Evolutionary conservation across 2,888 invertebrate species (phyloP), one percentile per base, ranked within the genome.

Genomic region (Halocaridina rubra): DNA sequence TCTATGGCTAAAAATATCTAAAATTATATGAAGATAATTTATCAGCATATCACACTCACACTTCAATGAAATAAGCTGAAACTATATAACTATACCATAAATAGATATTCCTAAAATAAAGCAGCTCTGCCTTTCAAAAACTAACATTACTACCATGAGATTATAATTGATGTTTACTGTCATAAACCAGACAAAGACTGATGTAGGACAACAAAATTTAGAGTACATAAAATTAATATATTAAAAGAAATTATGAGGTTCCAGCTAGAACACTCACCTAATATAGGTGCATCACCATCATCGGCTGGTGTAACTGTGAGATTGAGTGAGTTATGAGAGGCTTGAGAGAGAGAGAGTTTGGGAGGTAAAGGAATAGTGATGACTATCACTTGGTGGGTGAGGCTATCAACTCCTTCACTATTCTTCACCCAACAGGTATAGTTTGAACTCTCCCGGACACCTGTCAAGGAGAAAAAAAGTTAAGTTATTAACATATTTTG

Each of bases 241-340:
- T 8, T 67, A 67, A 67, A 24, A 67, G 24, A 29, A 10, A 1
- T 24, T 24, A 29, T 22, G n/a, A n/a, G n/a, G n/a, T n/a, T n/a
- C n/a, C n/a, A n/a, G n/a, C 46, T 46, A 4, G 24, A 8, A 16
- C 27, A 74, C 74, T 74, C 4, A 85, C 85, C 85, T 22, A 85
- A 32, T 16, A 81, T 71, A 16, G 85, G 85, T 8, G 85, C 85
- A 1, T 81, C 85, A 29, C 85, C 85, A 33, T 85, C 85, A n/a
- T 67, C 80, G 13, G 67, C 13, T 29, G 53, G 74, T 59, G 24
- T 30, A 53, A 85, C 71, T 29, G 85, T 76, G 32, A 85, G 75
- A 72, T 85, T 85, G 61, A 85, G 80, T 53, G 81, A 69, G 19
- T 75, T 29, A 27, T 81, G 80, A 32, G 76, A 46, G 22, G 76